Conservation (phyloP, 2,888 invertebrate genomes). For the Drosophila diplacantha region DNA sequence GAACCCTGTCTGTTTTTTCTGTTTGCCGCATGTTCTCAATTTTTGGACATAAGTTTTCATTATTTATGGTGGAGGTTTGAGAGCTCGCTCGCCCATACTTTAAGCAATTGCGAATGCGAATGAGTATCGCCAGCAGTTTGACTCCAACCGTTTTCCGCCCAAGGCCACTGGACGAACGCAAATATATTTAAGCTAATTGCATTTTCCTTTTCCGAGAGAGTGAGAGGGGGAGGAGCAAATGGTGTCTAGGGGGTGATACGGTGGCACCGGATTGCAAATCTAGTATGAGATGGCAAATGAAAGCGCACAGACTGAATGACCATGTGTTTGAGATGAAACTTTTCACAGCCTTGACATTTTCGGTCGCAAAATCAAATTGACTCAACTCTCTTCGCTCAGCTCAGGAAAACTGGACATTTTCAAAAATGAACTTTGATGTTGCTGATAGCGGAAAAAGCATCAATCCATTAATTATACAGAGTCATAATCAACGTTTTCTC, state of each 20-base stretch:
- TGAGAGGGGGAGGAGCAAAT: background rate
- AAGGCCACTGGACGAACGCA: constrained; percentile 18
- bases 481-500: constrained; percentile 42
- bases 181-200: constrained; percentile 60
- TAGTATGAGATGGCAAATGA: constrained; percentile 30
- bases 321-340: constrained; percentile 25
- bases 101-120: constrained; percentile 4
- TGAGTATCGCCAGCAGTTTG: background rate
- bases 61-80: constrained; percentile 53
- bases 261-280: constrained; percentile 21
- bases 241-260: background rate
- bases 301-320: constrained; percentile 13
- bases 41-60: constrained; percentile 35
- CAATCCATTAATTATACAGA: constrained; percentile 61
- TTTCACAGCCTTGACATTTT: constrained; percentile 47
- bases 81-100: constrained; percentile 37
- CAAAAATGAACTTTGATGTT: constrained; percentile 27
- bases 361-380: constrained; percentile 9
- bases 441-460: constrained; percentile 27
- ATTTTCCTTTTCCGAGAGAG: constrained; percentile 21
- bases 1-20: background rate
- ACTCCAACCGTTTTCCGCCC: background rate
- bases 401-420: background rate
- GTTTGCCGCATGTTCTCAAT: constrained; percentile 17
- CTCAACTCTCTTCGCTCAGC: background rate